These are phyloP conservation scores for Cryptotis parvus DNA, from an alignment of 2,113 vertebrate species.

Conservation along the genomic window DNA sequence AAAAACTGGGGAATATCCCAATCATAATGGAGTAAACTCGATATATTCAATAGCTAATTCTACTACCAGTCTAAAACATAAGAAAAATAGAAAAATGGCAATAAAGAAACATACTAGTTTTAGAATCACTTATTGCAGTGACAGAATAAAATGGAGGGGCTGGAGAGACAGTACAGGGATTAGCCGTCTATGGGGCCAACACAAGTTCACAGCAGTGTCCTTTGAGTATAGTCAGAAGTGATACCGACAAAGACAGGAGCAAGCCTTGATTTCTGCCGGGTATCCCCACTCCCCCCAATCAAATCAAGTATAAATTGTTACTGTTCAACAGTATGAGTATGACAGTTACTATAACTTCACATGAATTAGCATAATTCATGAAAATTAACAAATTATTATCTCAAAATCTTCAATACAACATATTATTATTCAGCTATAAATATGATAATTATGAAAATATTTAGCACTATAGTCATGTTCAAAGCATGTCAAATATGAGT, in stretches of 20 bases:
- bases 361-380: neutral
- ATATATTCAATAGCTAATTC: neutral
- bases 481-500: too few species aligned
- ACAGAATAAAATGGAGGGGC: too few species aligned
- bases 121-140: neutral
- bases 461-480: neutral
- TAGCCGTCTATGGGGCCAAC: too few species aligned
- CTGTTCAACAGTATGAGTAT: neutral
- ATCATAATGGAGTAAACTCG: neutral
- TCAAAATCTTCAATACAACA: too few species aligned
- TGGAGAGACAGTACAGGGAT: too few species aligned
- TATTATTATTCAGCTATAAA: neutral
- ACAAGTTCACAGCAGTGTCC: too few species aligned
- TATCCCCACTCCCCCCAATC: too few species aligned
- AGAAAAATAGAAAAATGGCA: conserved; percentile 26
- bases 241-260: too few species aligned
- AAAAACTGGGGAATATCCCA: neutral
- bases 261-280: too few species aligned
- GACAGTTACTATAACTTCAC: neutral
- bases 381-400: too few species aligned
- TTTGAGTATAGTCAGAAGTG: too few species aligned
- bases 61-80: neutral
- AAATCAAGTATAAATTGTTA: conserved; percentile 23
- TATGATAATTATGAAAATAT: conserved; percentile 8
- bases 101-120: neutral